Evolutionary conservation across 2,113 vertebrate genomes (phyloP), one percentile per base, ranked within the genome.

Genomic region (Meles meles): DNA sequence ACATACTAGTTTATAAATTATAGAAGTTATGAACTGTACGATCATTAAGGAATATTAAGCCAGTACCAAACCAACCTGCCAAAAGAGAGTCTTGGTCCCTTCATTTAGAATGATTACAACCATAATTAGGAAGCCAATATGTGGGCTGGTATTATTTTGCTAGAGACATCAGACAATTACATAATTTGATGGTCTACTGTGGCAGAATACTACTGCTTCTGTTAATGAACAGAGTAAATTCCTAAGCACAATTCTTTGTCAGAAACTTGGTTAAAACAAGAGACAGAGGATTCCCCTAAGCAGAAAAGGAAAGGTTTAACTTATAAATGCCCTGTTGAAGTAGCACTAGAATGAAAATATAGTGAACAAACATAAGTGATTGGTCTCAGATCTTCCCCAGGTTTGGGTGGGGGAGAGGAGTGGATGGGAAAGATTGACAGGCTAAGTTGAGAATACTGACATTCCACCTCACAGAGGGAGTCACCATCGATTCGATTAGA

Each of bases 191-290:
- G 27, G 25, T 65, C 31, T 69, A 63, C 31, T 49, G 2, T 61
- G 25, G 29, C 59, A 91, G 37, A 82, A 84, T 23, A 17, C 21
- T 77, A 77, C 37, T 69, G 10, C 37, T 88, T 94, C 71, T 74
- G 13, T 69, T 94, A 94, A 72, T 34, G 44, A 96, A 84, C 42
- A 65, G 27, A 42, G 10, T 81, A 31, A 88, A n/a, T 74, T 74
- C 61, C 65, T 92, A 71, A 82, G 34, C 37, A 94, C 65, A 96
- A 82, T 52, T 87, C 49, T 88, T 93, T 59, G 11, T 79, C 93
- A 95, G 88, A 95, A 94, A 94, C 37, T 52, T 89, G 59, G 21
- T 92, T 47, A 47, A 85, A 96, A 63, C 18, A 90, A 57, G 47
- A 93, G 49, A 27, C 65, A 82, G 37, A 94, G 21, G 15, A 61